A percentile compares a stretch with the other conserved stretches of the same genome.
Conservation (phyloP, 2,797 vertebrate genomes). For the Strix occidentalis region DNA sequence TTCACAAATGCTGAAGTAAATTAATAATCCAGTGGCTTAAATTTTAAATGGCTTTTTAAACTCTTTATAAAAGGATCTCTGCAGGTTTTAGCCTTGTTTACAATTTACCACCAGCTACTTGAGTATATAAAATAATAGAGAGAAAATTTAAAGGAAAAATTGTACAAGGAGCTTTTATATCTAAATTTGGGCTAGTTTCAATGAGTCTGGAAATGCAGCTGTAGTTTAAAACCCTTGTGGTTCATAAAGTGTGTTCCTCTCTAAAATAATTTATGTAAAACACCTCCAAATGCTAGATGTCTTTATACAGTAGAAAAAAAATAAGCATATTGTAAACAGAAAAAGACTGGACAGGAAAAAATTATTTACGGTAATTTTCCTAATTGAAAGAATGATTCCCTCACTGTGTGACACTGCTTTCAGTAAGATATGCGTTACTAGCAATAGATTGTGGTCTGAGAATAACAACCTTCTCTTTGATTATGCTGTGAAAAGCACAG, state of each 20-base stretch:
- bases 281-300: background rate
- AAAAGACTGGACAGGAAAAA: background rate
- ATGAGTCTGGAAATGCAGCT: background rate
- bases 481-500: background rate
- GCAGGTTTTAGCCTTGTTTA: slow-evolving; percentile 43
- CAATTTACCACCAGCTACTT: background rate
- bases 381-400: background rate
- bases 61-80: slow-evolving; percentile 3
- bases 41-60: slow-evolving; percentile 43
- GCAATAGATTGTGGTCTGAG: background rate
- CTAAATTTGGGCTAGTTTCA: background rate
- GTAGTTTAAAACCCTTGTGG: background rate
- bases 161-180: background rate
- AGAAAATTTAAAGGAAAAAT: background rate
- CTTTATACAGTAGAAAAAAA: background rate
- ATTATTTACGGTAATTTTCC: background rate
- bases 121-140: background rate
- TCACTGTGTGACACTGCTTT: background rate
- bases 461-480: background rate
- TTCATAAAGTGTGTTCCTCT: background rate
- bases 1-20: slow-evolving; percentile 24
- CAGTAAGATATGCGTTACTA: background rate
- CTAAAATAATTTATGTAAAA: background rate
- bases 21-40: background rate
- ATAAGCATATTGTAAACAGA: background rate